Evolutionary conservation across 1,140 invertebrate species (phyloP), one percentile per base, ranked within the genome.

Genomic region (Leptinotarsa defecta): DNA sequence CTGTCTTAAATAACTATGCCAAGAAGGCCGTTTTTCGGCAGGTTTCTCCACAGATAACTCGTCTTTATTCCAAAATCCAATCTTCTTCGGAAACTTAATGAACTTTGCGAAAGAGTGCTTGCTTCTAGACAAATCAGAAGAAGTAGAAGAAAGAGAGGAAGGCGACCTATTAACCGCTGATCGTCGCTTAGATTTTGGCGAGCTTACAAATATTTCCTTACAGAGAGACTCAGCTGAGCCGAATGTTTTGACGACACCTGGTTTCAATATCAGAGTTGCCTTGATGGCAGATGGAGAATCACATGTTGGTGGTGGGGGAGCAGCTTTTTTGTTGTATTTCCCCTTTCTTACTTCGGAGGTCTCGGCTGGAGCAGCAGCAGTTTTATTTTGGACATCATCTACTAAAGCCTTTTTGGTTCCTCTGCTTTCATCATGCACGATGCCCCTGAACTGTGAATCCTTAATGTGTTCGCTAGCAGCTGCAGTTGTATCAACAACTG

Each of bases 251-350:
- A 86, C 74, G 1, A 84, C 74, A 24, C 85, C 85, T 13, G 84
- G 84, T 79, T 83, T 83, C 61, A 86, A 68, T 19, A 84, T 77
- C 24, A 86, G 70, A 3, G 81, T 86, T 27, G 84, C 85, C 80
- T 83, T 86, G 13, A 86, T 83, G 24, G 81, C 67, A 34, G 24
- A 63, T 34, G 70, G 34, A 11, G 68, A 43, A 27, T 57, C 6
- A 62, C 67, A 34, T 15, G 62, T 22, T 49, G 61, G 17, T 13
- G 85, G 84, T 57, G 73, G 71, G 17, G 85, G 85, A 11, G 85
- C 85, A 19, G 73, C 48, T 76, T 79, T 82, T 78, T 86, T 86
- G 48, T 84, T 78, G 68, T 86, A 86, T 77, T 81, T 84, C n/a
- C 85, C 85, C 20, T 79, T 79, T 52, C 85, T 76, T 15, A n/a